Percentiles rank a stretch among this genome's conserved stretches.
These are phyloP conservation scores for Platygyra sinensis DNA, from an alignment of 64 coral and sea anemone species.

Conservation along the genomic window DNA sequence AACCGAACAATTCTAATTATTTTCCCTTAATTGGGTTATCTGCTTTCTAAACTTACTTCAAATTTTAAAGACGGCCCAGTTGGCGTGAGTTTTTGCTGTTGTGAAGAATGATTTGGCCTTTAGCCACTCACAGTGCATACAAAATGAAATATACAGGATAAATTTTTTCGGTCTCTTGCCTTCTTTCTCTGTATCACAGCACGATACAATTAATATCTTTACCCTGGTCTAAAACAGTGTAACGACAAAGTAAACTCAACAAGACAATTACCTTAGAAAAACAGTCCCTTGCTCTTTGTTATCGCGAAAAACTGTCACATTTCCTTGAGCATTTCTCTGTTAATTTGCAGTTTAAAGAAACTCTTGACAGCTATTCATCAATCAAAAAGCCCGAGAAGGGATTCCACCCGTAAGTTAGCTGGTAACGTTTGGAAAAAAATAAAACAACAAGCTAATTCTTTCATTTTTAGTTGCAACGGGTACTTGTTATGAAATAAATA, in stretches of 20 bases:
- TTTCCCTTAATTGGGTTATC: too few relatives aligned
- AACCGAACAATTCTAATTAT: too few relatives aligned
- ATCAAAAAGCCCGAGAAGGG: neutral
- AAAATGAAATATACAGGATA: neutral
- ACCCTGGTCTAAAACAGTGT: neutral
- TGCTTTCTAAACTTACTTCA: neutral
- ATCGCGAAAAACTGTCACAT: neutral
- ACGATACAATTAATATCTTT: neutral
- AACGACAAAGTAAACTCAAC: neutral
- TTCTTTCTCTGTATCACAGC: neutral
- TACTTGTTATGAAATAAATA: neutral
- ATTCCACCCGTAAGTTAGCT: neutral
- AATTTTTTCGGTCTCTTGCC: neutral
- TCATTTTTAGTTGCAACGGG: neutral
- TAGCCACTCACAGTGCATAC: neutral
- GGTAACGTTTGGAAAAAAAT: neutral
- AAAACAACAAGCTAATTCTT: neutral
- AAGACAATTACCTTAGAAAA: neutral
- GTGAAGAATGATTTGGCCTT: neutral
- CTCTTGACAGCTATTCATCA: neutral
- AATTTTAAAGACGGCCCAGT: neutral
- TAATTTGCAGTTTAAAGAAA: neutral
- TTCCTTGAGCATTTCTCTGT: neutral
- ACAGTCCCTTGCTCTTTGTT: neutral
- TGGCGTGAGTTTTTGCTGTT: neutral